Base-by-base conservation (phyloP, 2,888 invertebrate species). In the Imbricaverruca yamaguchii region DNA sequence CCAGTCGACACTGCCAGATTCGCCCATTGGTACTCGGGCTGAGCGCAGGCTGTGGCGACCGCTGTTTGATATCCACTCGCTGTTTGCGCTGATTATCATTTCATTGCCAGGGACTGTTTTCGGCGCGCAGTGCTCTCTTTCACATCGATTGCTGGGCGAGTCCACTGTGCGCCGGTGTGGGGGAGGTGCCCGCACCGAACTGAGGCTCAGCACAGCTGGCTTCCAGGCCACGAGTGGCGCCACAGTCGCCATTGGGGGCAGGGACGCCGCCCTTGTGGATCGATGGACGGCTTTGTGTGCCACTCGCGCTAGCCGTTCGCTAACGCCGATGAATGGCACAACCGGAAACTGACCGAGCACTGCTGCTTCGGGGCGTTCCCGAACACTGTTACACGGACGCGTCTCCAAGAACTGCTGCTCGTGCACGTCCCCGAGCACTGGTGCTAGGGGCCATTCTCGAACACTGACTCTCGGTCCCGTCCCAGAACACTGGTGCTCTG, bases 51-150 rank as follows among this genome's bases (percentile, higher is more conserved):
- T 10, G 23, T 11, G 4, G 23, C 39, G 23, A 56, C 56, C 21
- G 67, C 18, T 56, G 39, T 65, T 80, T 15, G 39, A 74, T 65
- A 56, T 59, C 57, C 53, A 7, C 57, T 10, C 23, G 1, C 65
- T 23, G 65, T 67, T 23, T 67, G 65, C 13, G 65, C 65, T 67
- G 65, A 67, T 67, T 67, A 67, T 67, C 65, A 67, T 67, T 67
- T 67, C 65, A 67, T 67, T 67, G 65, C 23, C 65, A 67, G 23
- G 65, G 23, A 7, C 23, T 67, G 65, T 67, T 67, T 67, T 67
- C 13, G 23, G 23, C 65, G 65, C 21, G 23, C n/a, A n/a, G n/a
- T 13, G 65, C 61, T 23, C 65, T 23, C 23, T 2, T 11, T 10
- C 65, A 39, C 39, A 67, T 67, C 65, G 65, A 67, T 67, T 67